phyloP scores from a whole-genome alignment of 2,797 vertebrate species.

The Gallinago nigripennis region DNA sequence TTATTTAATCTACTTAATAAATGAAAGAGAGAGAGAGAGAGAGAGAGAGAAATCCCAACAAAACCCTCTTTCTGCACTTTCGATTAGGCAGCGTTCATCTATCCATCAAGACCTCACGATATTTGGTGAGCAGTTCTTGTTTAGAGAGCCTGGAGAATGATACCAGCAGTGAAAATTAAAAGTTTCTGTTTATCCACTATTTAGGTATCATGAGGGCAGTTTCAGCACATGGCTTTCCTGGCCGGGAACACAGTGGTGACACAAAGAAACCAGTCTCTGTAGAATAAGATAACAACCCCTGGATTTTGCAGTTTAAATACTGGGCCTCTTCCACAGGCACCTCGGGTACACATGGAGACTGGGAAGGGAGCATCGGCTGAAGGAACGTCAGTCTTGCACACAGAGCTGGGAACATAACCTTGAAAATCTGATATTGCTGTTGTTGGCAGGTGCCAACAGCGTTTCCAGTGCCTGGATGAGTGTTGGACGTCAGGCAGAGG shows the following conservation, averaged over 20 bases:
- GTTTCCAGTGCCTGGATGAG: not conserved
- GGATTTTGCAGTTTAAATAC: not conserved
- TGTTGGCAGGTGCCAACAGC: not conserved
- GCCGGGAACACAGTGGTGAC: not conserved
- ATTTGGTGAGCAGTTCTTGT: not conserved
- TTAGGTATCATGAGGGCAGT: not conserved
- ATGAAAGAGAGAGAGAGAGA: not conserved
- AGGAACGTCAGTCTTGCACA: not conserved
- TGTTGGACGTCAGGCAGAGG: not conserved
- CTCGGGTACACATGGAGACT: not conserved
- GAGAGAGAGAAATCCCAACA: not conserved
- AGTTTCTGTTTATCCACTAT: not conserved
- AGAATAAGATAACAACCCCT: conserved; percentile 3
- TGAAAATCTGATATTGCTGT: not conserved
- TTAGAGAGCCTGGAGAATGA: not conserved
- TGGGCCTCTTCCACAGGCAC: not conserved
- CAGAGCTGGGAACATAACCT: not conserved
- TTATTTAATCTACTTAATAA: conserved; percentile 28
- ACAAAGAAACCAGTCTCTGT: conserved; percentile 38
- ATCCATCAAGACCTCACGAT: not conserved
- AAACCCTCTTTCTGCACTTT: not conserved
- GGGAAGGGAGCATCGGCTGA: not conserved
- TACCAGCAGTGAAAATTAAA: not conserved
- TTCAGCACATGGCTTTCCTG: conserved; percentile 8
- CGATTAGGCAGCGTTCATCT: not conserved